These are phyloP conservation scores for Cephalopterus ornatus DNA, from an alignment of 2,113 vertebrate genomes.

Conservation along the genomic window DNA sequence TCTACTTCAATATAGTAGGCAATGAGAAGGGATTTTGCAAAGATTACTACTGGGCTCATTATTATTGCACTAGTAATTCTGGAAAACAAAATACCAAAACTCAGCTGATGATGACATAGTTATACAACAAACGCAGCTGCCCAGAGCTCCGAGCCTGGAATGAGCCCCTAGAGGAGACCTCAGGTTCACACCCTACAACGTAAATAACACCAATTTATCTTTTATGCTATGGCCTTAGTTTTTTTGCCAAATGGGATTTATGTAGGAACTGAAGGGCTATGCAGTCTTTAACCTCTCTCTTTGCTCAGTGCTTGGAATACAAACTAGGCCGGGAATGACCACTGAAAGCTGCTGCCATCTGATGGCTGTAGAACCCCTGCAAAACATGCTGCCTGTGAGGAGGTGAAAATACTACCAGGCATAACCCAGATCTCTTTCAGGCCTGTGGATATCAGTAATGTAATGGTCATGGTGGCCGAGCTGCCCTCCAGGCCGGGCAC, in stretches of 20 bases:
- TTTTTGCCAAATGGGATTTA: neutral
- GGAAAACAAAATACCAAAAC: conserved; percentile 62
- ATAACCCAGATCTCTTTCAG: neutral
- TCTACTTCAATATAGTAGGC: conserved; percentile 25
- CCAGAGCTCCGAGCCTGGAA: neutral
- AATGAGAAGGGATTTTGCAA: conserved; percentile 34
- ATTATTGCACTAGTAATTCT: conserved; percentile 36
- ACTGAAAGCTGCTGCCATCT: conserved; percentile 7
- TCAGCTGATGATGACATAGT: conserved; percentile 44
- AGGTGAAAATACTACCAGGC: neutral
- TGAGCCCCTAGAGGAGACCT: neutral
- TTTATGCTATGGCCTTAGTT: neutral
- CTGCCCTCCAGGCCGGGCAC: neutral
- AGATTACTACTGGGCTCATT: conserved; percentile 48
- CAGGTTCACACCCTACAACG: neutral
- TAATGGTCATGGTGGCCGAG: neutral
- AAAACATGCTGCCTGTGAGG: neutral
- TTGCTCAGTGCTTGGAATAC: neutral
- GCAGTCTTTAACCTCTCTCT: neutral
- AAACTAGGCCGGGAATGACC: neutral
- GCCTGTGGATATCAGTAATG: no score
- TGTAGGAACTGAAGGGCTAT: neutral
- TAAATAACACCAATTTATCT: neutral
- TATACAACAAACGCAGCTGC: neutral
- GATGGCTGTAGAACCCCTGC: neutral